These are phyloP conservation scores for Dryomyza anilis DNA, from an alignment of 2,888 invertebrate genomes.

Conservation along the genomic window DNA sequence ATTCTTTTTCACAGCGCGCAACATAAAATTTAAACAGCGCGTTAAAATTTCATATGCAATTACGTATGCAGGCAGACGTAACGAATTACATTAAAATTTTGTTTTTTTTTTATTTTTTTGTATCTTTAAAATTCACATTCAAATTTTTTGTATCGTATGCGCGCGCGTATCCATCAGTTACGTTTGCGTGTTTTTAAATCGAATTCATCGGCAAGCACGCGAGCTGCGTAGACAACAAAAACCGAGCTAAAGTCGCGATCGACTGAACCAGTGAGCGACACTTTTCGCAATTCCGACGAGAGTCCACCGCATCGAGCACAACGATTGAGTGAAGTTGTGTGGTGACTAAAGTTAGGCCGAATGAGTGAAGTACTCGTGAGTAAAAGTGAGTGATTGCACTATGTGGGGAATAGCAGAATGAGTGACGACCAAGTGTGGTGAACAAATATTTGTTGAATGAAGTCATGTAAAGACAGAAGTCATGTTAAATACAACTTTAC, in stretches of 20 bases:
- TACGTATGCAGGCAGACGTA: slow-evolving; percentile 17
- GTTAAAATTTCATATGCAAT: slow-evolving; percentile 14
- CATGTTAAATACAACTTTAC: no score
- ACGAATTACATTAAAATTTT: slow-evolving; percentile 1
- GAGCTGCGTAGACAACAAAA: slow-evolving; percentile 3
- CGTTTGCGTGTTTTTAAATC: no score
- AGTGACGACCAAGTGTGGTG: background rate
- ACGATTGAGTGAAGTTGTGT: no score
- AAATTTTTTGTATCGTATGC: no score
- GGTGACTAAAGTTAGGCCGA: slow-evolving; percentile 15
- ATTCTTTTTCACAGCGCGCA: background rate
- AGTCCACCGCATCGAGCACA: background rate
- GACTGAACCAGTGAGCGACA: slow-evolving; percentile 34
- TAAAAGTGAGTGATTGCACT: no score
- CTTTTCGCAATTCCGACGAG: slow-evolving; percentile 34
- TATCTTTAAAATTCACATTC: no score
- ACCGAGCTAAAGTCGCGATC: slow-evolving; percentile 41
- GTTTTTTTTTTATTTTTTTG: no score
- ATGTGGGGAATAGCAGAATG: background rate
- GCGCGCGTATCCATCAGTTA: background rate
- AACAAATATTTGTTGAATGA: no score
- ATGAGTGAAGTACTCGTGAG: no score
- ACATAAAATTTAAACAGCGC: slow-evolving; percentile 13
- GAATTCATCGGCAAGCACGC: background rate
- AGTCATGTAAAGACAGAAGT: no score